Evolutionary conservation across 2,888 invertebrate genomes (phyloP).

Genomic region (Xanthorhoe designata): DNA sequence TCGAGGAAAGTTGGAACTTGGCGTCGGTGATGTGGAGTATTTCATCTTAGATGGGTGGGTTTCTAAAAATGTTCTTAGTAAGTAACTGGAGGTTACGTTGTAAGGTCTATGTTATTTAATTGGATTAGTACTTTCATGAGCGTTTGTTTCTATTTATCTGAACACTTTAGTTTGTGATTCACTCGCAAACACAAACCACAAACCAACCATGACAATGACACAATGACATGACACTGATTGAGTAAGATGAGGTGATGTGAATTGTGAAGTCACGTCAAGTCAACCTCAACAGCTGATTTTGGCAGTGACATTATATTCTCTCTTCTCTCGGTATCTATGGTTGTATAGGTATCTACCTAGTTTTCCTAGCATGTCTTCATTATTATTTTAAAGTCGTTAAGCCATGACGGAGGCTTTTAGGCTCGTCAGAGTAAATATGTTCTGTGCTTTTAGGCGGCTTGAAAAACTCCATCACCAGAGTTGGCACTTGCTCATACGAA

Average conservation of each 20-base stretch:
- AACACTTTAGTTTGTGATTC: background rate
- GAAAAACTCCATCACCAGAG: no score
- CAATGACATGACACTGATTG: background rate
- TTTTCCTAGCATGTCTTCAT: background rate
- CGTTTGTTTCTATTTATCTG: background rate
- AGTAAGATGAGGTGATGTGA: background rate
- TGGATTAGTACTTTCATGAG: background rate
- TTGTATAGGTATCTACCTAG: no score
- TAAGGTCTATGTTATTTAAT: background rate
- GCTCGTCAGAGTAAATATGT: no score
- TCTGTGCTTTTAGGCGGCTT: no score
- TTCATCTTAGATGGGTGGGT: slow-evolving; percentile 73
- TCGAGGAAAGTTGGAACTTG: slow-evolving; percentile 78
- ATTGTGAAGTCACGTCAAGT: background rate
- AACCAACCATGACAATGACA: no score
- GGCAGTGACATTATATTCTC: background rate
- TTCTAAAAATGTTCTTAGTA: background rate
- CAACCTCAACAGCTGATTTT: slow-evolving; percentile 5
- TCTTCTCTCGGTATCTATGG: no score
- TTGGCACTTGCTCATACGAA: no score
- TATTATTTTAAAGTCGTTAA: no score
- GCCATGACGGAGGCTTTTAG: no score
- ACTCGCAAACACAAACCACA: background rate
- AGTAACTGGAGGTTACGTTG: background rate
- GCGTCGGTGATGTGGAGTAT: slow-evolving; percentile 87